These are phyloP conservation scores for Mesocricetus auratus DNA, from an alignment of 2,113 vertebrate species.

Conservation along the genomic window DNA sequence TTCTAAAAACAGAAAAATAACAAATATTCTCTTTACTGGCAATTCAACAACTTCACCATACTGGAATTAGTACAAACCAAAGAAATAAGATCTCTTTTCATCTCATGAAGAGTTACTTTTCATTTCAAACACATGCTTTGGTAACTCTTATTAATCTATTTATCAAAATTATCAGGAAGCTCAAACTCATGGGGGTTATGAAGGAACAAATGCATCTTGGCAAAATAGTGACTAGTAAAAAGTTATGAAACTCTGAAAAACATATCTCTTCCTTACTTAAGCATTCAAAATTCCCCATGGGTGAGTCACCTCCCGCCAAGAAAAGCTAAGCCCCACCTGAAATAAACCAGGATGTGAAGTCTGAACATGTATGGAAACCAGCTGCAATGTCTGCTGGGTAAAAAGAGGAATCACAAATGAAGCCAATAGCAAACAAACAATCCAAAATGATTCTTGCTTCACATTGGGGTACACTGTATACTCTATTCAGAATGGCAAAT, in stretches of 20 bases:
- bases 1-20: constrained; percentile 50
- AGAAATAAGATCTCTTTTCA: constrained; percentile 55
- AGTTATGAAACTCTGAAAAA: constrained; percentile 69
- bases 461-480: background rate
- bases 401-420: background rate
- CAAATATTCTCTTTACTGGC: constrained; percentile 54
- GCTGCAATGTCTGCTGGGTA: background rate
- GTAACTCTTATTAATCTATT: constrained; percentile 28
- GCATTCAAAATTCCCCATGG: constrained; percentile 68
- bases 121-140: constrained; percentile 26
- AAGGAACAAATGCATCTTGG: constrained; percentile 45
- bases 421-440: constrained; percentile 43
- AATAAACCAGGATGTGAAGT: constrained; percentile 69
- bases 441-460: constrained; percentile 44
- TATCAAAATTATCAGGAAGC: constrained; percentile 46
- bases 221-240: constrained; percentile 52
- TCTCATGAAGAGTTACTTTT: background rate
- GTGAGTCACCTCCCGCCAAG: constrained; percentile 69
- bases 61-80: constrained; percentile 53
- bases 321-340: constrained; percentile 70
- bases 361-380: background rate
- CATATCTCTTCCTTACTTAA: constrained; percentile 62
- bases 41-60: constrained; percentile 56
- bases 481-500: constrained; percentile 5
- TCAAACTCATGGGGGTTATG: constrained; percentile 22